Base-by-base conservation (phyloP, 2,797 vertebrate species). In the Aselliscus stoliczkanus region DNA sequence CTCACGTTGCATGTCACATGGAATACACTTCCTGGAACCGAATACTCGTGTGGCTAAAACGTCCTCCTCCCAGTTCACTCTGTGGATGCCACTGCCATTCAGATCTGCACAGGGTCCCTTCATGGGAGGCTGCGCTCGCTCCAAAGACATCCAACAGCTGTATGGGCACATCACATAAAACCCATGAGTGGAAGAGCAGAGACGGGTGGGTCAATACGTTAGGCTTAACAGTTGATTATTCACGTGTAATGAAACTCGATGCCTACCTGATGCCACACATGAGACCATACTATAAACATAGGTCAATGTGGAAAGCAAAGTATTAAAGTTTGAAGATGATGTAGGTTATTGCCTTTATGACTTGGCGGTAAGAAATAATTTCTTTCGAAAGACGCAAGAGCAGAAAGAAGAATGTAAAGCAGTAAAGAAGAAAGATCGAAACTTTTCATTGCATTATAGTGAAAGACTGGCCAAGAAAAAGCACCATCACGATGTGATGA, bases 221-320 rank as follows among this genome's bases (percentile, higher is more conserved):
- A 5, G 27, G 14, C 44, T 80, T 50, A 86, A 64, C 73, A 64
- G 17, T 20, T 21, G 17, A 14, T 27, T 20, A 44, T 29, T 42
- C 54, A 0, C 1, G 5, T 37, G 54, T 3, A 13, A 3, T 7
- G 29, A 21, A 67, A 34, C 18, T 23, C 2, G 1, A 62, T n/a
- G n/a, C 67, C 27, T 54, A 23, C 64, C 21, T 75, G 27, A 39
- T 0, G 12, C 25, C 9, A 3, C 5, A 10, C 15, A 20, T 2
- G 4, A 79, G 34, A 39, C 54, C 56, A 8, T 1, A 21, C 47
- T 52, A 3, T 3, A 31, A 13, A 50, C n/a, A n/a, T n/a, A 37
- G 8, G 20, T 56, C 52, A 25, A 2, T 23, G 42, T 15, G 7
- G 54, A 47, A 37, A 60, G 14, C 44, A 27, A 7, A 1, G 5